Evolutionary conservation across 2,113 vertebrate species (phyloP).

Genomic region (Oenanthe melanoleuca): DNA sequence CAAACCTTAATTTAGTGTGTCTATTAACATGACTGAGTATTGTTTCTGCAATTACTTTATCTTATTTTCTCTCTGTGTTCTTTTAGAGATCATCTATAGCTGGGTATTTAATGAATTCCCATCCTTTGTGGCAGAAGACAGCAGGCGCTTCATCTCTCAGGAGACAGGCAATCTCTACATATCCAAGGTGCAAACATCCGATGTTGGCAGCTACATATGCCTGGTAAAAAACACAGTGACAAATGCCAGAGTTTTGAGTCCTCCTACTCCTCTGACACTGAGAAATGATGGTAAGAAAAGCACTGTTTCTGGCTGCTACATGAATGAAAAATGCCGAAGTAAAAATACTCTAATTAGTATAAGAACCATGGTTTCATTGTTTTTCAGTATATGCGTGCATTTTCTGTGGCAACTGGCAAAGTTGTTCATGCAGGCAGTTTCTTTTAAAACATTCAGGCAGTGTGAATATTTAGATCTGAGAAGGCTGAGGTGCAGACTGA

Average conservation of each 20-base stretch:
- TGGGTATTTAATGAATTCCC: conserved; percentile 98
- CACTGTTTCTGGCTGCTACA: not conserved
- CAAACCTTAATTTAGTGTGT: not conserved
- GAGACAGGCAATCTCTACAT: conserved; percentile 96
- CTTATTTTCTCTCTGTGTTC: not conserved
- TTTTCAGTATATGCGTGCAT: not conserved
- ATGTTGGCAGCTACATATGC: conserved; percentile 97
- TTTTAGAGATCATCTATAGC: conserved; percentile 92
- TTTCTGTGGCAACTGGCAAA: not conserved
- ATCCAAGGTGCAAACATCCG: conserved; percentile 93
- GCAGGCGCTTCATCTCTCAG: conserved; percentile 95
- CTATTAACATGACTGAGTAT: not conserved
- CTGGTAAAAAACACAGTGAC: conserved; percentile 94
- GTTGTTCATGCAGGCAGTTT: not conserved
- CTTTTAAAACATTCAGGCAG: not conserved
- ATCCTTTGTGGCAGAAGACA: conserved; percentile 95
- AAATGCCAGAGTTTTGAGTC: conserved; percentile 90
- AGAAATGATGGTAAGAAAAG: conserved; percentile 88
- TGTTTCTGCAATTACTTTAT: not conserved
- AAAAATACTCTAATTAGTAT: not conserved
- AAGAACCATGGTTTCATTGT: not conserved
- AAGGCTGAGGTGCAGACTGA: not conserved
- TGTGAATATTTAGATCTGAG: not conserved
- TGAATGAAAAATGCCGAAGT: not conserved
- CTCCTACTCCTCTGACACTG: conserved; percentile 92